Percentiles rank a stretch among this genome's conserved stretches.
Conservation (phyloP, 1,140 invertebrate genomes). For the Paraescarpia echinospica region DNA sequence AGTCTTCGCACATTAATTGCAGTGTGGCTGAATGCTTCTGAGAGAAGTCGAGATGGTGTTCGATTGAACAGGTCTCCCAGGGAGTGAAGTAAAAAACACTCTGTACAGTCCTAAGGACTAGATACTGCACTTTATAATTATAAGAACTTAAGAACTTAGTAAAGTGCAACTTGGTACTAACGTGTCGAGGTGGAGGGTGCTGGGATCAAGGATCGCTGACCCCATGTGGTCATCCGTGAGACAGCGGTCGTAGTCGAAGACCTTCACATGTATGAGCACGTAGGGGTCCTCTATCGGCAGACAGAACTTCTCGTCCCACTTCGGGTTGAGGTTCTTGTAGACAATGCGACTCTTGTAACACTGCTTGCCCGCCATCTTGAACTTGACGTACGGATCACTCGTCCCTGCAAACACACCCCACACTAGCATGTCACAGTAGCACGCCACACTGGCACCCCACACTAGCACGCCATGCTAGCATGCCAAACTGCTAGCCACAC, state of each 20-base stretch:
- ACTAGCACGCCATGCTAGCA: no score
- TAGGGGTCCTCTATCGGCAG: conserved; percentile 51
- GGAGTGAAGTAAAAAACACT: no score
- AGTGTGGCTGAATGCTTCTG: no score
- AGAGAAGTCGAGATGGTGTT: no score
- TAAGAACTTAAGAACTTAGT: background rate
- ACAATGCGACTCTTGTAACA: conserved; percentile 59
- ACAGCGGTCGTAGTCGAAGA: conserved; percentile 98
- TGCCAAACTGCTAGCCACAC: no score
- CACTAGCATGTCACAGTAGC: no score
- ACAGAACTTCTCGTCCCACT: conserved; percentile 61
- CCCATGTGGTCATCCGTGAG: conserved; percentile 98
- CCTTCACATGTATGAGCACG: conserved; percentile 79
- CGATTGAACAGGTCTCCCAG: no score
- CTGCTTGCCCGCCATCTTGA: conserved; percentile 55
- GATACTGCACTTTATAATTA: no score
- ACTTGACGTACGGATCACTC: conserved; percentile 63
- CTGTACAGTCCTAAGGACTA: no score
- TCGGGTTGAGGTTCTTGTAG: conserved; percentile 61
- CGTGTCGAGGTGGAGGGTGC: conserved; percentile 78
- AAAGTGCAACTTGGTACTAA: conserved; percentile 49
- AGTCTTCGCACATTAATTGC: no score
- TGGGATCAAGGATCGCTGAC: conserved; percentile 80
- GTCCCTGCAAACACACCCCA: conserved; percentile 45
- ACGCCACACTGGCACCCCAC: no score